Evolutionary conservation across 2,888 invertebrate genomes (phyloP).

Genomic region (Gortyna flavago): DNA sequence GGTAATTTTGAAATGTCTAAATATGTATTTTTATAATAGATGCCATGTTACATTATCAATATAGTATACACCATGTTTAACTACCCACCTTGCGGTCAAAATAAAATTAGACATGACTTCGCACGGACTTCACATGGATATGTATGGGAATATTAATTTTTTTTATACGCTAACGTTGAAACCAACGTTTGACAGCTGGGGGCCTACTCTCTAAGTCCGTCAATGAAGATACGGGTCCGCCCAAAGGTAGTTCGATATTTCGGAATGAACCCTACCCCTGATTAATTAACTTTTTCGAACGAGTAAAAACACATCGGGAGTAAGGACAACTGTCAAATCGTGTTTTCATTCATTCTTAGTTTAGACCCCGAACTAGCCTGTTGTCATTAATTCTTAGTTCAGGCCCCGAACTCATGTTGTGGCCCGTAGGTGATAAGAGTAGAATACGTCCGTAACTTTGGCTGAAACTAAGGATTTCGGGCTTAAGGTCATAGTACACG

Average conservation of each 20-base stretch:
- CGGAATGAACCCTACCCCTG: neutral
- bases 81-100: conserved; percentile 20
- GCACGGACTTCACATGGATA: conserved; percentile 20
- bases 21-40: conserved; percentile 42
- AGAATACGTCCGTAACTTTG: neutral
- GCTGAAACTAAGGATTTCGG: neutral
- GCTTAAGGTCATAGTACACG: neutral
- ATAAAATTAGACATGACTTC: conserved; percentile 13
- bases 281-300: neutral
- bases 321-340: neutral
- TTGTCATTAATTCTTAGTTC: neutral
- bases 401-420: neutral
- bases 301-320: neutral
- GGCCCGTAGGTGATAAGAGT: neutral
- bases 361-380: too few relatives aligned
- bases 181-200: conserved; percentile 6
- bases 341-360: neutral
- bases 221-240: neutral
- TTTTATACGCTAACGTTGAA: neutral
- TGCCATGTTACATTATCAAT: conserved; percentile 55
- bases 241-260: neutral
- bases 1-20: conserved; percentile 48
- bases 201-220: neutral
- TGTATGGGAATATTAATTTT: conserved; percentile 8
- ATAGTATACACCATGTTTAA: conserved; percentile 42